A percentile compares a stretch with the other conserved stretches of the same genome.
These are phyloP conservation scores for Scelioninae gen. 2 DNA, from an alignment of 2,888 invertebrate genomes.

Conservation along the genomic window DNA sequence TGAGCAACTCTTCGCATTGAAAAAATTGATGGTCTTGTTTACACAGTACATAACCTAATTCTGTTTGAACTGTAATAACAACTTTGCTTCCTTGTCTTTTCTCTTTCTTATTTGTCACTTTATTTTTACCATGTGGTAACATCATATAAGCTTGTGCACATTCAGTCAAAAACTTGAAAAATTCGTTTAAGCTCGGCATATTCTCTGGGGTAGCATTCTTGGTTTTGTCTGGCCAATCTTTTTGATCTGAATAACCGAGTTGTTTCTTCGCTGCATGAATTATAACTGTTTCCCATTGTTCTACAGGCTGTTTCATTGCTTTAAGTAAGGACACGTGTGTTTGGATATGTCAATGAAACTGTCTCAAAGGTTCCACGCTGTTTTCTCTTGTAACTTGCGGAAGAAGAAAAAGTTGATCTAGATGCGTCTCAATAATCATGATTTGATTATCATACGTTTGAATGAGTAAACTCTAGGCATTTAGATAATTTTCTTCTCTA, in stretches of 20 bases:
- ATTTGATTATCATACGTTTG: constrained; percentile 14
- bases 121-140: not conserved
- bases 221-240: not conserved
- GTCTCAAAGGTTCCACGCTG: not conserved
- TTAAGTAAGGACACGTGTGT: not conserved
- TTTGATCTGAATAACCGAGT: not conserved
- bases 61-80: too few relatives aligned
- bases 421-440: constrained; percentile 13
- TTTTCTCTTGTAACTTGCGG: constrained; percentile 2
- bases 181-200: constrained; percentile 8
- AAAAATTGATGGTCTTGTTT: not conserved
- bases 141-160: not conserved
- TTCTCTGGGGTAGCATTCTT: not conserved
- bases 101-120: not conserved
- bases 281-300: constrained; percentile 5
- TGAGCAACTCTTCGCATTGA: not conserved
- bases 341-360: not conserved
- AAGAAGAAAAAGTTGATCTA: constrained; percentile 8
- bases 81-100: not conserved
- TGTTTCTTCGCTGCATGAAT: constrained; percentile 5
- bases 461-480: not conserved
- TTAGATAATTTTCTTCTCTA: constrained; percentile 6
- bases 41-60: too few relatives aligned
- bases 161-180: constrained; percentile 7
- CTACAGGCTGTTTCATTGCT: constrained; percentile 6